These are phyloP conservation scores for Tetramorium bicarinatum DNA, from an alignment of 2,888 invertebrate genomes.

Conservation along the genomic window DNA sequence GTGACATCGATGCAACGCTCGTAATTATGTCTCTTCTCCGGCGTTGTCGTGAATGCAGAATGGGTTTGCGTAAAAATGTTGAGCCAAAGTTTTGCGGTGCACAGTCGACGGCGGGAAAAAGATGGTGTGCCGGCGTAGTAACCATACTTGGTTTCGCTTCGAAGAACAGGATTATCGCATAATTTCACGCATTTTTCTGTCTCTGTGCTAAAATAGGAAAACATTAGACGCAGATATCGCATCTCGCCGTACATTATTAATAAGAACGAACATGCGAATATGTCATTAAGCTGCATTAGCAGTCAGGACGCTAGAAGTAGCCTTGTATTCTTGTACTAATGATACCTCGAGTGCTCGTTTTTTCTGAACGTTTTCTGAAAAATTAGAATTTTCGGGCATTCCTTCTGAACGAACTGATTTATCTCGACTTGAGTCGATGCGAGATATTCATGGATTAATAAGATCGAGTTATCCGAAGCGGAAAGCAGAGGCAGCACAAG, in stretches of 20 bases:
- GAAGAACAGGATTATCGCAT: neutral
- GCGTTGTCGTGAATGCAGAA: neutral
- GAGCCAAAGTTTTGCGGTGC: slow-evolving; percentile 12
- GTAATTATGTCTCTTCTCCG: neutral
- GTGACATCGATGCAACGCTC: slow-evolving; percentile 47
- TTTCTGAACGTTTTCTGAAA: neutral
- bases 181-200: slow-evolving; percentile 14
- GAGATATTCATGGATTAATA: slow-evolving; percentile 31
- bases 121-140: neutral
- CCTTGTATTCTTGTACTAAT: neutral
- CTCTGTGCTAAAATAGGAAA: neutral
- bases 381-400: neutral
- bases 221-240: neutral
- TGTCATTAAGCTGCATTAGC: slow-evolving; percentile 16
- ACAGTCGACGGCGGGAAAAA: neutral
- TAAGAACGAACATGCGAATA: slow-evolving; percentile 1
- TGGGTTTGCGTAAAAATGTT: slow-evolving; percentile 31
- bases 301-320: neutral
- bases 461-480: slow-evolving; percentile 12
- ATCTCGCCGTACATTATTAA: neutral
- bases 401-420: neutral
- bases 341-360: neutral
- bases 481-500: neutral
- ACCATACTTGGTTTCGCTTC: neutral
- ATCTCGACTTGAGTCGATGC: neutral